Percentiles rank a stretch among this genome's conserved stretches.
Evolutionary conservation across 2,113 vertebrate genomes (phyloP).

Genomic region (Oreochromis aureus): DNA sequence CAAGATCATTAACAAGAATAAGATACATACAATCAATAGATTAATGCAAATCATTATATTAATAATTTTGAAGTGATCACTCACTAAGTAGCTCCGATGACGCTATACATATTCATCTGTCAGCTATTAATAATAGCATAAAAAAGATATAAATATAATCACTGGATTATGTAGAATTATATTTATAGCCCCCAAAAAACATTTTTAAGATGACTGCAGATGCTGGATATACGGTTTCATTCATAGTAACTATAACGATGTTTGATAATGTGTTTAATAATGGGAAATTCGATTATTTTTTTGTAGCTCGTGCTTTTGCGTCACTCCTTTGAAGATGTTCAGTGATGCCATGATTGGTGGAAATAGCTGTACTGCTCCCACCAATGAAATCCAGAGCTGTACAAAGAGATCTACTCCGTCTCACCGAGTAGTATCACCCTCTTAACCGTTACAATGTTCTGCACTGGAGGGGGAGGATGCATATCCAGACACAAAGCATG

Average conservation of each 20-base stretch:
- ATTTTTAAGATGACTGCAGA: not conserved
- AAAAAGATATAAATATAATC: fast-evolving
- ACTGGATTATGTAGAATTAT: not conserved
- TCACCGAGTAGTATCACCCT: slow-evolving; percentile 49
- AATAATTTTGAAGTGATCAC: not conserved
- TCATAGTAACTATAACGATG: fast-evolving
- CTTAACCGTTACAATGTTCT: slow-evolving; percentile 57
- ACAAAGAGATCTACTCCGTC: slow-evolving; percentile 79
- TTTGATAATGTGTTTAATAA: not conserved
- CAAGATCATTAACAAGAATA: not conserved
- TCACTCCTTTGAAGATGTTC: slow-evolving; percentile 8
- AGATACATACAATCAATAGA: not conserved
- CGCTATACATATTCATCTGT: not conserved
- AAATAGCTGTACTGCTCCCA: slow-evolving; percentile 26
- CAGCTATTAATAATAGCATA: not conserved
- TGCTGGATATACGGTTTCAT: not conserved
- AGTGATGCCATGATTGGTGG: slow-evolving; percentile 59
- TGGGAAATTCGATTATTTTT: not conserved
- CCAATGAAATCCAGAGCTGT: slow-evolving; percentile 75
- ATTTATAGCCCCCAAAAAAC: fast-evolving
- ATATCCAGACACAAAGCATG: slow-evolving; percentile 48
- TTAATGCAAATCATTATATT: not conserved
- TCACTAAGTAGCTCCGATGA: not conserved
- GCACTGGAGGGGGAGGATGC: slow-evolving; percentile 34
- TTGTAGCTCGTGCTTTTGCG: not conserved